phyloP scores from a whole-genome alignment of 1,140 invertebrate species.

The Bombus waltoni region DNA sequence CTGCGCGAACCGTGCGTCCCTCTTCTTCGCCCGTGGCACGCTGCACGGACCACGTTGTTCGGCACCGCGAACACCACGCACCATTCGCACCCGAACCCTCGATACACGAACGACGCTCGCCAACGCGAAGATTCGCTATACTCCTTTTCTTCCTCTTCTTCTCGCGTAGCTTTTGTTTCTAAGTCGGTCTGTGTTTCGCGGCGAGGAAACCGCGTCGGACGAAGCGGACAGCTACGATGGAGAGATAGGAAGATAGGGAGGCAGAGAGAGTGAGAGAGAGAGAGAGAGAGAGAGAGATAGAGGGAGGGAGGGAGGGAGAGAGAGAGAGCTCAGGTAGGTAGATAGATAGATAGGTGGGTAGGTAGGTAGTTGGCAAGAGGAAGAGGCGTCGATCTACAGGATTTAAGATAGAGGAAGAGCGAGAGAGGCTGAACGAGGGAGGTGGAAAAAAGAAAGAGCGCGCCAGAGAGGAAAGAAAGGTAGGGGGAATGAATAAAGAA shows the following conservation, averaged over 20 bases:
- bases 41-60: neutral
- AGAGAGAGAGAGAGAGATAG: neutral
- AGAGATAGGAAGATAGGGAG: slow-evolving; percentile 2
- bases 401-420: no score
- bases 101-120: neutral
- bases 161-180: neutral
- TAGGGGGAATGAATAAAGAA: slow-evolving; percentile 18
- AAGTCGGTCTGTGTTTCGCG: neutral
- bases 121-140: neutral
- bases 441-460: slow-evolving; percentile 26
- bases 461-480: slow-evolving; percentile 11
- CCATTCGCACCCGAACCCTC: neutral
- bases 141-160: neutral
- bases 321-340: slow-evolving; percentile 40
- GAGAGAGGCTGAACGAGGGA: neutral
- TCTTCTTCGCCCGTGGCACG: neutral
- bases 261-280: no score
- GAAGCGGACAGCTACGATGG: slow-evolving; percentile 3
- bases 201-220: slow-evolving; percentile 44
- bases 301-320: neutral
- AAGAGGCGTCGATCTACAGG: neutral
- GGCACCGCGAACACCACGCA: neutral
- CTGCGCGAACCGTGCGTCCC: no score
- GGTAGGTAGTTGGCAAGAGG: neutral
- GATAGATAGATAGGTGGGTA: neutral